Percentiles rank a stretch among this genome's conserved stretches.
phyloP scores from a whole-genome alignment of 2,113 vertebrate species.

The Chloebia gouldiae region DNA sequence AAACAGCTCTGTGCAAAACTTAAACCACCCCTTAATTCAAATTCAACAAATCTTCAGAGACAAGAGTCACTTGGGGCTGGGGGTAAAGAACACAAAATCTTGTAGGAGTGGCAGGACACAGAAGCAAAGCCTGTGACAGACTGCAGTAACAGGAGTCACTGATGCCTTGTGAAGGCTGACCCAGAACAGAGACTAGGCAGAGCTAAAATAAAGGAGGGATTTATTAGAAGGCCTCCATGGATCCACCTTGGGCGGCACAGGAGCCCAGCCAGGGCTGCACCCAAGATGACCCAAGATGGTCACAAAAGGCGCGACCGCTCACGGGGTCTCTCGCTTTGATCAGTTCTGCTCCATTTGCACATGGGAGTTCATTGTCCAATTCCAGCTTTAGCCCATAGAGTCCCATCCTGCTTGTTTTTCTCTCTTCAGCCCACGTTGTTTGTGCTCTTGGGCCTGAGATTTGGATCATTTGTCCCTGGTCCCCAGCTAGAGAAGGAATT shows the following conservation, averaged over 20 bases:
- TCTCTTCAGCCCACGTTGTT: not conserved
- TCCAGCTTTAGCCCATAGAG: not conserved
- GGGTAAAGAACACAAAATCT: not conserved
- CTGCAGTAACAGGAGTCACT: not conserved
- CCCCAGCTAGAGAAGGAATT: not conserved
- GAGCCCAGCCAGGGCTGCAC: not conserved
- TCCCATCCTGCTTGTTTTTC: not conserved
- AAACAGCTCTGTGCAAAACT: not conserved
- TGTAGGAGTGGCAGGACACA: not conserved
- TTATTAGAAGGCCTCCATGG: not conserved
- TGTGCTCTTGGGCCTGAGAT: not conserved
- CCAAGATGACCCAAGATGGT: not conserved
- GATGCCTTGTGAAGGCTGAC: not conserved
- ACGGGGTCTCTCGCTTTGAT: not conserved
- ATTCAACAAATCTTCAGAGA: not conserved
- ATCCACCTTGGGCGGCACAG: not conserved
- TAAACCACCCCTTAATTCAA: not conserved
- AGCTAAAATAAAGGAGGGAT: not conserved
- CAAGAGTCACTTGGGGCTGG: not conserved
- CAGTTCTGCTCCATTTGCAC: not conserved
- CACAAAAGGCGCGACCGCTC: not conserved
- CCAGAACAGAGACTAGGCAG: not conserved
- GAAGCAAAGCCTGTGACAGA: not conserved
- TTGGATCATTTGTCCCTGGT: not conserved
- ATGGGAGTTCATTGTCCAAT: not conserved